phyloP scores from a whole-genome alignment of 2,888 invertebrate species.

The Lochmaea crataegi region DNA sequence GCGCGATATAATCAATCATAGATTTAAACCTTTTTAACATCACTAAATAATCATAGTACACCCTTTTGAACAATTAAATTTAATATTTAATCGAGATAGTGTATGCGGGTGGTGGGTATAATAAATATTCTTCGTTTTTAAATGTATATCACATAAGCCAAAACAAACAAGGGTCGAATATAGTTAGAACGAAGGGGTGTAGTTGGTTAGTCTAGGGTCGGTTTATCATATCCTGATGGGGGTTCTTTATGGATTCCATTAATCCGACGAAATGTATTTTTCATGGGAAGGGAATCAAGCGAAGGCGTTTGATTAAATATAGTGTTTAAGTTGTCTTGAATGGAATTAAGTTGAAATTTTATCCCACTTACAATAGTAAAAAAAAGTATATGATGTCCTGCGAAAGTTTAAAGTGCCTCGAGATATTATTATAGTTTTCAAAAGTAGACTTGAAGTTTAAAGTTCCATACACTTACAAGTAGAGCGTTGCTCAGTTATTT shows the following conservation, averaged over 20 bases:
- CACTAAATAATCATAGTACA: neutral
- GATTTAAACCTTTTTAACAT: neutral
- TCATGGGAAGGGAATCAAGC: neutral
- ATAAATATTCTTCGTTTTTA: conserved; percentile 20
- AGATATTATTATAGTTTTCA: too few relatives aligned
- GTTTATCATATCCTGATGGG: neutral
- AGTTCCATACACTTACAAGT: too few relatives aligned
- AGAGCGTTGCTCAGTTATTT: too few relatives aligned
- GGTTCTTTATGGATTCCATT: neutral
- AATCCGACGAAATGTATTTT: neutral
- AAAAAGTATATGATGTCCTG: too few relatives aligned
- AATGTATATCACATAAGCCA: neutral
- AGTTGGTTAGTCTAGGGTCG: conserved; percentile 1
- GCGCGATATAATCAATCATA: neutral
- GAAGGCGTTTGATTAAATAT: neutral
- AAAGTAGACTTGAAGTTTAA: too few relatives aligned
- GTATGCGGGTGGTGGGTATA: conserved; percentile 12
- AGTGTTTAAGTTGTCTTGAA: neutral
- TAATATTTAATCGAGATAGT: conserved; percentile 20
- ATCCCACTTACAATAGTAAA: too few relatives aligned
- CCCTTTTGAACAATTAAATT: conserved; percentile 18
- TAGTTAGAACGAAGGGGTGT: conserved; percentile 19
- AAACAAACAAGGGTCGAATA: conserved; percentile 10
- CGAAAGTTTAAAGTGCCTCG: too few relatives aligned
- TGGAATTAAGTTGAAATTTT: too few relatives aligned